Base-by-base conservation (phyloP, 2,888 invertebrate species). In the Lepidonotus clava region DNA sequence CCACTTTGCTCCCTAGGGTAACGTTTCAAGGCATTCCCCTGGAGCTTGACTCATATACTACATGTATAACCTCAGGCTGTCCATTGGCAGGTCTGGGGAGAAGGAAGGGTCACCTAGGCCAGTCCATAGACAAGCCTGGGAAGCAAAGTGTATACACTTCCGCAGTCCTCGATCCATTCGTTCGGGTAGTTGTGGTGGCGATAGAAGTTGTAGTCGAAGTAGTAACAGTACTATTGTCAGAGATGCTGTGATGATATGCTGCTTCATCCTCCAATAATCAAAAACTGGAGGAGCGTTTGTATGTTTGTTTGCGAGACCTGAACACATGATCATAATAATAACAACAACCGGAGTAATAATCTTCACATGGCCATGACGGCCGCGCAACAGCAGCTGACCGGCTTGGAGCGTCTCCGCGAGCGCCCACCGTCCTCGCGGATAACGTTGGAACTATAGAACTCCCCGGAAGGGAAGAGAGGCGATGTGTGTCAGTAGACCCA, bases 401-500 rank as follows among this genome's bases (percentile, higher is more conserved):
- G 80, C 28, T 80, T 80, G 80, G 80, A 80, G 24, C 71, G 71
- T 11, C 71, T 34, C 38, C 36, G 14, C 38, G 71, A 71, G 36
- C 80, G 14, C 28, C 46, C 24, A 32, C 51, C 24, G 46, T 46
- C 28, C 46, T 46, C 80, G 21, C 80, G 28, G 24, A 8, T n/a
- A 8, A 14, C 11, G 24, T n/a, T 8, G 11, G 6, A 8, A 32
- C 80, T 28, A 6, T 80, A 34, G 28, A 28, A 6, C 24, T 18
- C 24, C 11, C 41, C 46, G 80, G 0, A 46, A 24, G 71, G 71
- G 71, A 71, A 71, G 71, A 71, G 71, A 0, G 71, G 71, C 38
- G 71, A 6, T 66, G 56, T 87, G 36, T 56, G 53, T 91, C 90
- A 98, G 96, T 98, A 98, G 94, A 99, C 98, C 99, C 99, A 99